Evolutionary conservation across 2,113 vertebrate species (phyloP).

Genomic region (Psephotus haematonotus): DNA sequence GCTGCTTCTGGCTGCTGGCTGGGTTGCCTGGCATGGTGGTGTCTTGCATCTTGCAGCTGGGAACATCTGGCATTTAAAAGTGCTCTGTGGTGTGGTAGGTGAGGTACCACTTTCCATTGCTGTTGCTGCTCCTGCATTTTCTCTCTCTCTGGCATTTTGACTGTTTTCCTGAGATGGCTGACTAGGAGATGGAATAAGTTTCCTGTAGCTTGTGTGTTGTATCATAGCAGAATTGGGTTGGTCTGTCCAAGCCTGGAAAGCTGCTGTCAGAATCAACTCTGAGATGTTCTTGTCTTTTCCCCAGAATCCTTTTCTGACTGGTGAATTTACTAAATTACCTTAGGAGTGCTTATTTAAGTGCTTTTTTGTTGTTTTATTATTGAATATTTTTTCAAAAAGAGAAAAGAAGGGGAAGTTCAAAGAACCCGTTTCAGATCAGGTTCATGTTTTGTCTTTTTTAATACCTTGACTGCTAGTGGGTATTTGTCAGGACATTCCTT

Average conservation of each 20-base stretch:
- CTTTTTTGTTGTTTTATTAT: neutral
- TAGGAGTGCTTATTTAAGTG: neutral
- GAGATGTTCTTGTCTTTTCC: neutral
- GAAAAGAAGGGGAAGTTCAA: neutral
- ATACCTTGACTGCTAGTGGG: constrained; percentile 17
- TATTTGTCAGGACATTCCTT: constrained; percentile 53
- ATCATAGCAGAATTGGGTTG: rapidly evolving
- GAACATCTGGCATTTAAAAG: neutral
- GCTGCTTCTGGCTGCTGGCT: neutral
- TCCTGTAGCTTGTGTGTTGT: rapidly evolving
- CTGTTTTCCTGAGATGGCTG: neutral
- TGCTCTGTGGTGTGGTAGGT: neutral
- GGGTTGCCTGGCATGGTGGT: rapidly evolving
- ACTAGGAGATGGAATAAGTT: neutral
- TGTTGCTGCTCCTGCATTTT: neutral
- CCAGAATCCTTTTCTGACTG: neutral
- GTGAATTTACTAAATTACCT: neutral
- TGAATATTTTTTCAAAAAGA: neutral
- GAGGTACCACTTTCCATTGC: rapidly evolving
- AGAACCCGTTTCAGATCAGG: constrained; percentile 21
- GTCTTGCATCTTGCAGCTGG: neutral
- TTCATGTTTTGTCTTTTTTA: constrained; percentile 50
- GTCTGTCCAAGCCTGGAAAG: neutral
- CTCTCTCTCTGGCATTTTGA: rapidly evolving
- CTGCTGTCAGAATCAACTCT: rapidly evolving